A percentile compares a stretch with the other conserved stretches of the same genome.
phyloP scores from a whole-genome alignment of 2,113 vertebrate species.

The Orientallactaga bullata region DNA sequence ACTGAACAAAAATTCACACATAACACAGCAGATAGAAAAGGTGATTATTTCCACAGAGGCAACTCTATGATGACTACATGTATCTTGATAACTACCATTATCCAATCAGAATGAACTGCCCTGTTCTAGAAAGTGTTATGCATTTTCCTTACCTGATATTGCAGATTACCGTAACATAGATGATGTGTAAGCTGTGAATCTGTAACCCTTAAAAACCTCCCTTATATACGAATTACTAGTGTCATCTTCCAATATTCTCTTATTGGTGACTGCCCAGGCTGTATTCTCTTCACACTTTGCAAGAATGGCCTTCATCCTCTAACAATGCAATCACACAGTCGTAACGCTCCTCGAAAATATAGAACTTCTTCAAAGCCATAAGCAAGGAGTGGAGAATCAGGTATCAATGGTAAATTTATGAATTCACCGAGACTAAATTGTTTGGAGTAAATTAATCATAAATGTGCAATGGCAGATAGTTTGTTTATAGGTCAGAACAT shows the following conservation, averaged over 20 bases:
- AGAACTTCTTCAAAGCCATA: slow-evolving; percentile 16
- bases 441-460: background rate
- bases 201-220: background rate
- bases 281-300: slow-evolving; percentile 14
- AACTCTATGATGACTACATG: background rate
- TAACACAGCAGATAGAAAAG: slow-evolving; percentile 22
- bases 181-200: slow-evolving; percentile 31
- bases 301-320: background rate
- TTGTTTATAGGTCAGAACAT: background rate
- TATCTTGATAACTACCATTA: background rate
- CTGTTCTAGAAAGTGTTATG: background rate
- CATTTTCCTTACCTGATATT: background rate
- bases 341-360: background rate
- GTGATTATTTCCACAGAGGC: slow-evolving; percentile 16
- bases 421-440: background rate
- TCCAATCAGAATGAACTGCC: slow-evolving; percentile 4
- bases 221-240: background rate
- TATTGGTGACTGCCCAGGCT: background rate
- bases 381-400: background rate
- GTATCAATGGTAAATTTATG: background rate
- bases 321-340: background rate
- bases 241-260: background rate
- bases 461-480: background rate
- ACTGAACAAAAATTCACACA: background rate
- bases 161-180: background rate